Evolutionary conservation across 2,888 invertebrate genomes (phyloP).

Genomic region (Endomychus coccineus): DNA sequence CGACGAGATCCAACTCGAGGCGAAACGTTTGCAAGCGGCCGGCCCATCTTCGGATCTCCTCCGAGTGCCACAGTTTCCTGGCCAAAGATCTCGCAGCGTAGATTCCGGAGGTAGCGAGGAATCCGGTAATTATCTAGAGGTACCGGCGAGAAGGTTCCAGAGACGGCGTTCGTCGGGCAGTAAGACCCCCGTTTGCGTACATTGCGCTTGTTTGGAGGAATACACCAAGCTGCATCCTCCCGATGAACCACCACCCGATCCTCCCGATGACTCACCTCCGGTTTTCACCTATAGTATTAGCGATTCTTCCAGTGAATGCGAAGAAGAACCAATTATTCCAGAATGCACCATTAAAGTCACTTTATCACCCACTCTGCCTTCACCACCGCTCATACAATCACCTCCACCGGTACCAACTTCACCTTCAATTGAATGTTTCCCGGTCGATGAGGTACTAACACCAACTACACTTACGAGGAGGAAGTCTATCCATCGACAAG

Average conservation of each 20-base stretch:
- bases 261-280: slow-evolving; percentile 25
- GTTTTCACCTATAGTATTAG: slow-evolving; percentile 47
- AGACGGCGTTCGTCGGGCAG: slow-evolving; percentile 57
- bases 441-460: slow-evolving; percentile 40
- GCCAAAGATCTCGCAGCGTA: slow-evolving; percentile 71
- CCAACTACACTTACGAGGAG: slow-evolving; percentile 47
- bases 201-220: slow-evolving; percentile 70
- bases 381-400: slow-evolving; percentile 41
- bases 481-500: slow-evolving; percentile 72
- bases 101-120: slow-evolving; percentile 71
- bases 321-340: slow-evolving; percentile 38
- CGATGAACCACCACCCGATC: slow-evolving; percentile 41
- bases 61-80: slow-evolving; percentile 59
- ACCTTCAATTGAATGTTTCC: slow-evolving; percentile 53
- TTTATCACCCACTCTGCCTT: slow-evolving; percentile 51
- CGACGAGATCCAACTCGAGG: slow-evolving; percentile 80
- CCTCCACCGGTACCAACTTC: slow-evolving; percentile 42
- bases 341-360: slow-evolving; percentile 59
- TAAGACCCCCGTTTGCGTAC: slow-evolving; percentile 65
- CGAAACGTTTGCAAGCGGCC: slow-evolving; percentile 51
- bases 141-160: slow-evolving; percentile 55
- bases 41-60: slow-evolving; percentile 49
- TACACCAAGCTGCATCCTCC: slow-evolving; percentile 53
- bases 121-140: slow-evolving; percentile 48
- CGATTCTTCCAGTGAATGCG: slow-evolving; percentile 47